Conservation (phyloP, 2,113 vertebrate genomes). For the Melanocharis versteri region DNA sequence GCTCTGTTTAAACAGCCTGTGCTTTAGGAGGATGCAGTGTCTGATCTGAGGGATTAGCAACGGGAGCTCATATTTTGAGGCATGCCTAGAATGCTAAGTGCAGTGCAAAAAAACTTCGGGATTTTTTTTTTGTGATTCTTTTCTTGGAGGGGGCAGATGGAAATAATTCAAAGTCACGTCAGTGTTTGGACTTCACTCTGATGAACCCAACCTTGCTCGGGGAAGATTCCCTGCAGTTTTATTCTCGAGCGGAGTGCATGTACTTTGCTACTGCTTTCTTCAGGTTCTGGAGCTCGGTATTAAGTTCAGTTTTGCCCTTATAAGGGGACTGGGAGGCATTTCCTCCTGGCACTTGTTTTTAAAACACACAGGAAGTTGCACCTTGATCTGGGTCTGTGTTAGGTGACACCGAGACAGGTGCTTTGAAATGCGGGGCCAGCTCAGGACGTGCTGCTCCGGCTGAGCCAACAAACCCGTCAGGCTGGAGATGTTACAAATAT, state of each 20-base stretch:
- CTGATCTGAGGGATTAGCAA: accelerated
- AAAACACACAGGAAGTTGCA: constrained; percentile 34
- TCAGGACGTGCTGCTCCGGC: accelerated
- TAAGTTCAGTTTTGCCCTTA: constrained; percentile 37
- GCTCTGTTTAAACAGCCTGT: neutral
- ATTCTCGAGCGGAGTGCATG: accelerated
- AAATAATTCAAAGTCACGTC: accelerated
- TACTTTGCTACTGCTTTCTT: neutral
- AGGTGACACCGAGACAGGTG: neutral
- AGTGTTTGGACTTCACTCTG: neutral
- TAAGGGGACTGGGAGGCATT: constrained; percentile 29
- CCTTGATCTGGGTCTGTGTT: constrained; percentile 6
- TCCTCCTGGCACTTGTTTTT: constrained; percentile 50
- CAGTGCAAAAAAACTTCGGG: no score
- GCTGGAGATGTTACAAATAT: accelerated
- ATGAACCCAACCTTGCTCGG: accelerated
- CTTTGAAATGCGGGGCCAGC: neutral
- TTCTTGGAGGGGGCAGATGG: accelerated
- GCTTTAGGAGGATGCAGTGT: accelerated
- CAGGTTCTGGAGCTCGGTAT: neutral
- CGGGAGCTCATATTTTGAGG: neutral
- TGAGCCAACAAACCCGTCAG: neutral
- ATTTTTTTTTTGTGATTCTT: neutral
- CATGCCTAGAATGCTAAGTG: neutral
- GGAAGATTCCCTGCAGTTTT: neutral